These are phyloP conservation scores for Drosophila repleta DNA, from an alignment of 1,140 invertebrate species.

Conservation along the genomic window DNA sequence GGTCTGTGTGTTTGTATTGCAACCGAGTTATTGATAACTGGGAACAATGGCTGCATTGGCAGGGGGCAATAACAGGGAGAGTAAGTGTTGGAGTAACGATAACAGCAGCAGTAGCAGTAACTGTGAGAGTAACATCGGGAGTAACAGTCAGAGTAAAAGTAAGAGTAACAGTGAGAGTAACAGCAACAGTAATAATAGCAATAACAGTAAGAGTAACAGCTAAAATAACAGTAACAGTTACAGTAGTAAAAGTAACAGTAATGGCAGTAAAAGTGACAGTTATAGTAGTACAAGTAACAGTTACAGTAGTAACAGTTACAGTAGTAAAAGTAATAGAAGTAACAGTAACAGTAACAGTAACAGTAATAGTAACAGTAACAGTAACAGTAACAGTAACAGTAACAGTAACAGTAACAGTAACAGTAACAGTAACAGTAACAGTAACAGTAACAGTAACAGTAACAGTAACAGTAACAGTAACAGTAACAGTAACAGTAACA, in stretches of 20 bases:
- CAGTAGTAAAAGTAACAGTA: too few relatives aligned
- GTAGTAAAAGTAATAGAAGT: not conserved
- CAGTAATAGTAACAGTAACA: not conserved
- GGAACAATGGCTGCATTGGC: too few relatives aligned
- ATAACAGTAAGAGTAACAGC: too few relatives aligned
- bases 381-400: not conserved
- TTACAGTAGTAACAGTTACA: not conserved
- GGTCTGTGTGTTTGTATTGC: not conserved
- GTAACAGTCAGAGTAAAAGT: too few relatives aligned
- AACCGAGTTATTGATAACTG: too few relatives aligned
- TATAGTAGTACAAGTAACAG: not conserved
- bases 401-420: not conserved
- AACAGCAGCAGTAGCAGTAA: not conserved
- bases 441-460: not conserved
- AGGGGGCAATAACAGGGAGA: too few relatives aligned
- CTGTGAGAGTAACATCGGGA: too few relatives aligned
- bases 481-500: slow-evolving; percentile 1
- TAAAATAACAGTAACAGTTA: too few relatives aligned
- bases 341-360: not conserved
- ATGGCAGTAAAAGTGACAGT: not conserved
- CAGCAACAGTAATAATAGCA: too few relatives aligned
- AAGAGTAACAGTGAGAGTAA: too few relatives aligned
- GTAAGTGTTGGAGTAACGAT: too few relatives aligned
- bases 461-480: not conserved
- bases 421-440: too few relatives aligned